phyloP scores from a whole-genome alignment of 2,113 vertebrate species.

The Gnathonemus echidnorhynchus region DNA sequence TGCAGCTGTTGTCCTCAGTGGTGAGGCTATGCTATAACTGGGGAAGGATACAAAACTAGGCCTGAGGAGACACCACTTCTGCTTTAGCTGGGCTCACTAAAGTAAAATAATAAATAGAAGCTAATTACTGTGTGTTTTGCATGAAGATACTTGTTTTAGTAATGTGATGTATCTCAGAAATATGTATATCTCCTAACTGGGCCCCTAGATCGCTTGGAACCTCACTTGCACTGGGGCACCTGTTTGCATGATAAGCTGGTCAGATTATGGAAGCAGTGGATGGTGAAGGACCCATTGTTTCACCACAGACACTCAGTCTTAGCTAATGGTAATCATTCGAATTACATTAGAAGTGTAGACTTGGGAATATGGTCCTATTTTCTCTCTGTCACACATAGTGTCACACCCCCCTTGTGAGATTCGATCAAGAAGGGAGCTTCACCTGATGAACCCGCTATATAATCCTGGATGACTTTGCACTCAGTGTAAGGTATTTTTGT shows the following conservation, averaged over 20 bases:
- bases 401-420: not conserved
- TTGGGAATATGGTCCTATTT: not conserved
- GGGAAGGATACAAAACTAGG: not conserved
- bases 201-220: not conserved
- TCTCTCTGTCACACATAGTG: not conserved
- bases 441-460: not conserved
- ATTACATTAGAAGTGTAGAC: not conserved
- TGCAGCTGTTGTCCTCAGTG: not conserved
- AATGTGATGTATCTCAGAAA: not conserved
- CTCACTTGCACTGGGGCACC: not conserved
- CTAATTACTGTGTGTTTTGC: not conserved
- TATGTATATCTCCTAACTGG: not conserved
- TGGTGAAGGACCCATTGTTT: not conserved
- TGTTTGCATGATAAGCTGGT: not conserved
- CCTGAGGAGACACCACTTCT: not conserved
- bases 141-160: not conserved
- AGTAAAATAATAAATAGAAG: not conserved
- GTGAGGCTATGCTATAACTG: not conserved
- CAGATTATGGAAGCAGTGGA: not conserved
- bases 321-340: not conserved
- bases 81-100: not conserved
- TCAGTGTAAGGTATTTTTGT: not conserved
- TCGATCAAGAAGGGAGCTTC: not conserved
- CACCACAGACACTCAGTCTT: not conserved
- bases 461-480: not conserved